Evolutionary conservation across 2,888 invertebrate species (phyloP).

Genomic region (Ypsolopha sequella): DNA sequence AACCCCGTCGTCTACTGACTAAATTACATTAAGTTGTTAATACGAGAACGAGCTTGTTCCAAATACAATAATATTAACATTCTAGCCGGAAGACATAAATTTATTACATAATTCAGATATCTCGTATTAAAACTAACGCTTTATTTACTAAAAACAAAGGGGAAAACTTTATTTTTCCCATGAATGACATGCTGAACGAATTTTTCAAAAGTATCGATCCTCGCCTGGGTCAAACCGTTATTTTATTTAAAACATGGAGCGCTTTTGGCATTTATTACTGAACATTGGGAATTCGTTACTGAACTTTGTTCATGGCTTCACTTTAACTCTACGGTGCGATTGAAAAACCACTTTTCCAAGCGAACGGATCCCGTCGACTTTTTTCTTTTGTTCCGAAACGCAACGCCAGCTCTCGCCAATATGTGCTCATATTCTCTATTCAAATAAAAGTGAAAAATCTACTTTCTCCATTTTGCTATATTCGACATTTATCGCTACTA

Average conservation of each 20-base stretch:
- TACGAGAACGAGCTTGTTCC: constrained; percentile 40
- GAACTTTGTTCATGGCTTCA: constrained; percentile 3
- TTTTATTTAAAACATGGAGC: not conserved
- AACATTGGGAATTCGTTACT: constrained; percentile 1
- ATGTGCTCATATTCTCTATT: not conserved
- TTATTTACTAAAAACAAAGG: not conserved
- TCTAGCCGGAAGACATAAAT: constrained; percentile 68
- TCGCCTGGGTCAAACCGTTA: not conserved
- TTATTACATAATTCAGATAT: constrained; percentile 31
- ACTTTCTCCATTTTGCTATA: not conserved
- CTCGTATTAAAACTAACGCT: not conserved
- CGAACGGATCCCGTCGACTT: not conserved
- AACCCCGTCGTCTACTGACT: constrained; percentile 28
- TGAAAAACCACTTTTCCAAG: constrained; percentile 5
- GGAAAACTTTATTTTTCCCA: too few species aligned
- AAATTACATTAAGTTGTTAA: constrained; percentile 24
- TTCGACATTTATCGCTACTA: not conserved
- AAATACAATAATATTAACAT: constrained; percentile 46
- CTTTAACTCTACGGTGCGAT: not conserved
- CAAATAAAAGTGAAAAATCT: not conserved
- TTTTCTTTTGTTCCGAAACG: constrained; percentile 3
- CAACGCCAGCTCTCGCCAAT: constrained; percentile 1
- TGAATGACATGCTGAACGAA: too few species aligned
- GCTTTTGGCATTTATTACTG: not conserved
- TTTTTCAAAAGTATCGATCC: too few species aligned